These are phyloP conservation scores for Agrochola macilenta DNA, from an alignment of 2,888 invertebrate species.

Conservation along the genomic window DNA sequence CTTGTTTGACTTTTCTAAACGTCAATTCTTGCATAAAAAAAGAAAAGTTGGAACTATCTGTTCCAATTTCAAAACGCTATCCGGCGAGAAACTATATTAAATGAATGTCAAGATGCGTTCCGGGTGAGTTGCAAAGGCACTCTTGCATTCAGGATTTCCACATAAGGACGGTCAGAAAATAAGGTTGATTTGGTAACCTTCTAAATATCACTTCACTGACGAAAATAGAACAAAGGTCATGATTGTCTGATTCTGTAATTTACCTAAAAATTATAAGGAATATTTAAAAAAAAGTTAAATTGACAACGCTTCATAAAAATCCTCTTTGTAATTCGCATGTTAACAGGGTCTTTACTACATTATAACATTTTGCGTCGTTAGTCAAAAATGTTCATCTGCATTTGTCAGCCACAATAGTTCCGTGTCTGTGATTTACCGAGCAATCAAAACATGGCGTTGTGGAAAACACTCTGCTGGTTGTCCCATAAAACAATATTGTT, in stretches of 20 bases:
- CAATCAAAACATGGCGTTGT: conserved; percentile 57
- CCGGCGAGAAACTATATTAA: conserved; percentile 45
- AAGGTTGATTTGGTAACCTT: conserved; percentile 12
- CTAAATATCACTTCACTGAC: neutral
- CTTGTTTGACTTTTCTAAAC: conserved; percentile 9
- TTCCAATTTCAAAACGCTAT: conserved; percentile 43
- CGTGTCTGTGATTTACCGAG: conserved; percentile 58
- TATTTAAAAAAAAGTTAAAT: neutral
- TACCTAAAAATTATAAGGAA: neutral
- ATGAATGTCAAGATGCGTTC: conserved; percentile 56
- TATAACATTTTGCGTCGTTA: conserved; percentile 50
- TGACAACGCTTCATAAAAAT: conserved; percentile 27
- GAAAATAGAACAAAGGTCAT: neutral
- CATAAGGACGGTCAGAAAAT: conserved; percentile 17
- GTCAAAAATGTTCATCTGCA: conserved; percentile 60
- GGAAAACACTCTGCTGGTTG: conserved; percentile 50
- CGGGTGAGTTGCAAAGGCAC: conserved; percentile 38
- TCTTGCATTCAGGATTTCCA: conserved; percentile 40
- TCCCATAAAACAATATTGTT: conserved; percentile 60
- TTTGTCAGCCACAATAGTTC: conserved; percentile 54
- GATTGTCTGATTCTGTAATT: neutral
- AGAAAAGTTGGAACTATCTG: neutral
- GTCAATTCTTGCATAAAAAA: neutral
- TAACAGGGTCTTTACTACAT: conserved; percentile 49
- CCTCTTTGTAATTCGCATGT: conserved; percentile 39